Percentiles rank a stretch among this genome's conserved stretches.
phyloP scores from a whole-genome alignment of 2,797 vertebrate genomes.

The Uromys caudimaculatus region DNA sequence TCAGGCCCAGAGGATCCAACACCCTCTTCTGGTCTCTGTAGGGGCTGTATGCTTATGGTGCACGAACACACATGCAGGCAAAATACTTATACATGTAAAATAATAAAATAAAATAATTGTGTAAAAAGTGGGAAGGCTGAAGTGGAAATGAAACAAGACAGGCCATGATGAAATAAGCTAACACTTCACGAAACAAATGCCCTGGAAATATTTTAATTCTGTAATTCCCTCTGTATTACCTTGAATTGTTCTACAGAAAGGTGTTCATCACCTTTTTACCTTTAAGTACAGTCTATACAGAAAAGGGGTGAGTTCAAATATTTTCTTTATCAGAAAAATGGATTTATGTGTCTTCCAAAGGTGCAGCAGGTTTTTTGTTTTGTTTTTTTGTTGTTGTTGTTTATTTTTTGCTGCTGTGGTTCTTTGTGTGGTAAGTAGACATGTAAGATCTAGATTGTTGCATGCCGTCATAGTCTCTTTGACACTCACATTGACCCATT shows the following conservation, averaged over 20 bases:
- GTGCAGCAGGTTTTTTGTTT: neutral
- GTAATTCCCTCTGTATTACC: neutral
- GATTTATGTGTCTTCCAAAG: neutral
- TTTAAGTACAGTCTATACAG: neutral
- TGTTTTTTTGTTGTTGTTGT: too few species aligned
- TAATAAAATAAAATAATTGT: neutral
- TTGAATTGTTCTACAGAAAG: neutral
- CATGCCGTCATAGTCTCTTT: neutral
- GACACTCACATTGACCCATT: neutral
- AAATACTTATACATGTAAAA: neutral
- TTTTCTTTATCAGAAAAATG: constrained; percentile 14
- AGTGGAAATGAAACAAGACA: neutral
- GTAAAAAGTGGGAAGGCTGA: neutral
- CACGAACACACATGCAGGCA: neutral
- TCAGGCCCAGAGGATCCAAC: neutral
- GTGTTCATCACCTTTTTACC: neutral
- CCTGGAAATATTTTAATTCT: neutral
- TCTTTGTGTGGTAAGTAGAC: constrained; percentile 6
- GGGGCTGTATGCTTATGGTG: neutral
- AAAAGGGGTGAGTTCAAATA: neutral
- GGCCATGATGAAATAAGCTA: neutral
- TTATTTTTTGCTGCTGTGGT: neutral
- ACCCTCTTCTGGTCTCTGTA: neutral
- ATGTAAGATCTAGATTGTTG: neutral
- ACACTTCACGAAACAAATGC: neutral